Base-by-base conservation (phyloP, 1,140 invertebrate species). In the Globodera ellingtonae region DNA sequence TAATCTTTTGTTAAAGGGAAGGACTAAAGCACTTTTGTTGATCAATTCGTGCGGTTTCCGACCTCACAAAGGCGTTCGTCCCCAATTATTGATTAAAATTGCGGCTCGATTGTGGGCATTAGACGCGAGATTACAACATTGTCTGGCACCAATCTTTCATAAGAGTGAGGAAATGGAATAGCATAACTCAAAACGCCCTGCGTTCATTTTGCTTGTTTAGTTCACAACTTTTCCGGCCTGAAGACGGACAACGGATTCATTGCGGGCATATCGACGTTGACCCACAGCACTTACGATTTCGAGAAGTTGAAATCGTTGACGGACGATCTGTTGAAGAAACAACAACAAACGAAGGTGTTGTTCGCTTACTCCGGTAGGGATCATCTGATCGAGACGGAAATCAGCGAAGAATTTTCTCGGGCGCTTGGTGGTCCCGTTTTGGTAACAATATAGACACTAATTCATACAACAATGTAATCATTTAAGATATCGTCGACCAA, bases 321-420 rank as follows among this genome's bases (percentile, higher is more conserved):
- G 9, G 56, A 59, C 4, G 56, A 59, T 10, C 44, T 44, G 44
- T 56, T 86, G 46, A 85, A 84, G 65, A 24, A 80, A 5, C 74
- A n/a, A 10, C 48, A 72, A 52, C 52, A 74, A n/a, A 67, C 84
- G 21, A 72, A 70, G 69, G 44, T 74, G 4, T 35, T 84, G 24
- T 50, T 84, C 21, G 44, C 69, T 15, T 84, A 83, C 52, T 67
- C 76, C 10, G 84, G 84, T 15, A 76, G 83, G 24, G 84, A 84
- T 71, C 44, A 48, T 67, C n/a, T 84, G 7, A 79, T 84, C 72
- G 82, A 84, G 65, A 56, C 70, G 21, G 21, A 50, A 52, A 67
- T 84, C 3, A 84, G 71, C 52, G 46, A 70, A 21, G 84, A 84
- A 78, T 84, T 84, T 18, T 59, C 56, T 4, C 56, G 56, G 56